Base-by-base conservation (phyloP, 2,888 invertebrate species). In the Branchellion lobata region DNA sequence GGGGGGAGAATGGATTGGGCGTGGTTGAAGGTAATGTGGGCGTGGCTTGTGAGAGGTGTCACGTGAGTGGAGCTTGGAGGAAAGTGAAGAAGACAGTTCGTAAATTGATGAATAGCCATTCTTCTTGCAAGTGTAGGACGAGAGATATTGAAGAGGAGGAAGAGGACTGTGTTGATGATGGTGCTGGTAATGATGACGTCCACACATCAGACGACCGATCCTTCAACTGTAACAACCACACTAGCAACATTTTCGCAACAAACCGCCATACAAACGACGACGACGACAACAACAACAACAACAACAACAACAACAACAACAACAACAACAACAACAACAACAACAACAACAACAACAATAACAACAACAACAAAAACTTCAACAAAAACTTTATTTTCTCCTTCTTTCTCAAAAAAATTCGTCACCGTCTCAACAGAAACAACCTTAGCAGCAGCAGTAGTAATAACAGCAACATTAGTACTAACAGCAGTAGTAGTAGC, bases 51-150 rank as follows among this genome's bases (percentile, higher is more conserved):
- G 80, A 31, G 77, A 81, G 36, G 83, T 81, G 33, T 71, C 79
- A 27, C 14, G 77, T 53, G 83, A 82, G 34, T 81, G 81, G 5
- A 81, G 83, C 36, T 80, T 8, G 40, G 40, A 40, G 40, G 40
- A 14, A 40, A 14, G 40, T 40, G 8, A 40, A 40, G 5, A 14
- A 40, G 40, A 14, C 14, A 65, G 82, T 83, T 40, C 83, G 83
- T 75, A 83, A 79, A 74, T 80, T 84, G 71, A 84, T 84, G 83
- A 84, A 84, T 78, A 83, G 84, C 18, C 81, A 84, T 69, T 84
- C 83, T 76, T 82, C 85, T 84, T 79, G 85, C 75, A 79, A 73
- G 81, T 83, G 83, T 78, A 61, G 71, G 24, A 53, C 78, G 61
- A 34, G 65, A 27, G 79, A 75, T 51, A n/a, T 24, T 36, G 57